Evolutionary conservation across 1,140 invertebrate genomes (phyloP), one percentile per base, ranked within the genome.

Genomic region (Bombus superbus): DNA sequence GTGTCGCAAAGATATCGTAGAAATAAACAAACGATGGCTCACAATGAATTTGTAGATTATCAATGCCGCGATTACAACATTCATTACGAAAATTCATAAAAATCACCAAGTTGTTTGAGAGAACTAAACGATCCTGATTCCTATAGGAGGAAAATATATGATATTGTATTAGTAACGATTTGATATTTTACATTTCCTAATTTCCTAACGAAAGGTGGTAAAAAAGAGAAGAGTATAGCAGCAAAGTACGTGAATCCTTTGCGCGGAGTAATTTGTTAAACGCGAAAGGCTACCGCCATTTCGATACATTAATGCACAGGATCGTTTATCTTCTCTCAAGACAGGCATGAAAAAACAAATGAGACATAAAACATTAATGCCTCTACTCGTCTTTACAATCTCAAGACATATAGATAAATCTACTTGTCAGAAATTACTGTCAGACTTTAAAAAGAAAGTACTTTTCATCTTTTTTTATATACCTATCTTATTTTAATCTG

Each of bases 221-320:
- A n/a, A 42, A 10, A 25, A 35, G 3, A 74, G 53, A 74, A 57
- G 6, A 13, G 11, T 4, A 25, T 3, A 9, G 35, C 18, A 44
- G 10, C 32, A 22, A 40, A 75, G 32, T 38, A 10, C 25, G 22
- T 1, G 47, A 75, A 25, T 57, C 10, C n/a, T 57, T 57, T 25
- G n/a, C 6, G 22, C 73, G 3, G 9, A 38, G 47, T 57, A 75
- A 75, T 75, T 75, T 75, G 73, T 75, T 38, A 53, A 22, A 75
- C 73, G 73, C 13, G 73, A 38, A 35, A 57, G 10, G 47, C 44
- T 57, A 35, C n/a, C 9, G 15, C 15, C 32, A 53, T 57, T 75
- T 57, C 44, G 44, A 75, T 35, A 47, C 73, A 9, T 57, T 75
- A 75, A 57, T 6, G 18, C 53, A 28, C 32, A 75, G 47, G 44